Base-by-base conservation (phyloP, 2,888 invertebrate species). In the Pseudococcus jackbeardsleyi region DNA sequence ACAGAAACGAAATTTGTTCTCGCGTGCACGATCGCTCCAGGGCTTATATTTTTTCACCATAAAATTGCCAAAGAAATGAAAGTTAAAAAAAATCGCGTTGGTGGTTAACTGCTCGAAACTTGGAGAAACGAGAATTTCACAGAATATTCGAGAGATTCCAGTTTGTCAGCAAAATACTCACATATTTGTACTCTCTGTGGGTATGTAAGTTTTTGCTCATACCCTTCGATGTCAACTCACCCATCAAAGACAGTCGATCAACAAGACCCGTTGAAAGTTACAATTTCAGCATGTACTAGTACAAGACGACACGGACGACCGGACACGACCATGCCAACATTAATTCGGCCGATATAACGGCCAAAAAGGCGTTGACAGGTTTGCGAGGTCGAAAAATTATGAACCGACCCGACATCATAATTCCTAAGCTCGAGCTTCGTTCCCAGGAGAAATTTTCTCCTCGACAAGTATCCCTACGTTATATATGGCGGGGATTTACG, bases 361-460 rank as follows among this genome's bases (percentile, higher is more conserved):
- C 68, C 39, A 42, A 77, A 77, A 39, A 42, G 39, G 77, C 42
- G 77, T 77, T 77, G 77, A 77, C 77, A 77, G 77, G 77, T 77
- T 77, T 77, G 77, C 77, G 77, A 77, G 77, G 77, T 77, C 77
- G 77, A 77, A 77, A 77, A 77, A 77, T 77, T 77, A 77, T 42
- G 77, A 77, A 42, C 39, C 77, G 77, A 42, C 39, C 77, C 77
- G 77, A 77, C 77, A 77, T 77, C 77, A 77, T 77, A 77, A 77
- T 77, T 77, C 77, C 77, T 77, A 15, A 77, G 39, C 39, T 77
- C 42, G 77, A 17, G 77, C 77, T 42, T 33, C 77, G 42, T 77
- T 77, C 77, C 77, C 77, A 39, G 42, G 77, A 77, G 77, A 77
- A 77, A 77, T 77, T 77, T 42, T 42, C 77, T 77, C 77, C 54